Base-by-base conservation (phyloP, 2,797 vertebrate species). In the Sebastes reedi region DNA sequence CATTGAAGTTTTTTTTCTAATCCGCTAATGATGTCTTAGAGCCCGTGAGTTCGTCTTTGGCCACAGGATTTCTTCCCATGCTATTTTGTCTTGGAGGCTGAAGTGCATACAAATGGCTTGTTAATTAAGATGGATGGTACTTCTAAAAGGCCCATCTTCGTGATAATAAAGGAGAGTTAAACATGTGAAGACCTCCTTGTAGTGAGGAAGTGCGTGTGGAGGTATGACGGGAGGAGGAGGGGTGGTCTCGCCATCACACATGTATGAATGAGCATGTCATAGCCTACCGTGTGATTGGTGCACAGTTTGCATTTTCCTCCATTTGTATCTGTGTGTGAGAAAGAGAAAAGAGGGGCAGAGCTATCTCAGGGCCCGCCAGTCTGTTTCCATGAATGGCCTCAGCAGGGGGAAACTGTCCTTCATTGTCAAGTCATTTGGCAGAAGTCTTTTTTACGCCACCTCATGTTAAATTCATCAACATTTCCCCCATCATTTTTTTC, bases 401-500 rank as follows among this genome's bases (percentile, higher is more conserved):
- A 76, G 91, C 76, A 56, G 87, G 87, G 83, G 90, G 90, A 80
- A 90, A 87, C 89, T 85, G 86, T 94, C 91, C 87, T 86, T 92
- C 91, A 87, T 92, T 93, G 90, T 93, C 90, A 90, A 94, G 91
- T 94, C 91, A 89, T 94, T 93, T 95, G 94, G 91, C 93, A 94
- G 91, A 92, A 84, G 80, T 75, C 36, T 76, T 79, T 55, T 85
- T 90, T 79, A 85, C 87, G 55, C 80, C 78, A 84, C 88, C 91
- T 95, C 91, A 94, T 95, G 93, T 94, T 95, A 94, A 95, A 96
- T 92, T 87, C 93, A 94, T 96, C 93, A 94, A 92, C 89, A 87
- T 95, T 91, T 94, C 83, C 89, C 75, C 75, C 6, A 18, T 89
- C 80, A 80, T 82, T 87, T 90, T 86, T 84, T 71, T 67, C 69